Evolutionary conservation across 2,113 vertebrate genomes (phyloP), one percentile per base, ranked within the genome.

Genomic region (Indicator indicator): DNA sequence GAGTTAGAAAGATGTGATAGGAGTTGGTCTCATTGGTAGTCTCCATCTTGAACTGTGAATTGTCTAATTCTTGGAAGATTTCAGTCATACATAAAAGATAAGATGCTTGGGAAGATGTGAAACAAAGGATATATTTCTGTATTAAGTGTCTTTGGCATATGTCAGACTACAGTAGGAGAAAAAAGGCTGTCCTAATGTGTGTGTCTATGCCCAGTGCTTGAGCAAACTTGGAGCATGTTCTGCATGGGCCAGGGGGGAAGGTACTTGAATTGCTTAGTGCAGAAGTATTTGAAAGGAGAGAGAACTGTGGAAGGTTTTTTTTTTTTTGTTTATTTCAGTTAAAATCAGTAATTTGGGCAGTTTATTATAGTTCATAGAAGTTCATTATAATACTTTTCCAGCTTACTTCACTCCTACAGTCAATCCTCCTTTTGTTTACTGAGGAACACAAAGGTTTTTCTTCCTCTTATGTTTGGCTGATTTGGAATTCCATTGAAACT

Each of bases 401-500:
- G 80, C 59, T 85, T 60, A 42, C 16, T 85, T 69, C 12, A 26
- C 5, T 83, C 9, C 27, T 92, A 19, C 24, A 17, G 79, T 86
- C 58, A 75, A 33, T 4, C 3, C 6, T 44, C 54, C 36, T 87
- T 93, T 90, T 86, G n/a, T 86, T 93, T 83, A 55, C 13, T 16
- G 24, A 71, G 26, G 19, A 80, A 88, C 59, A 68, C 1, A 2
- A 83, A 44, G 4, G 7, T 64, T 79, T 69, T 86, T 85, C n/a
- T 67, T 80, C 19, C 9, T 59, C 67, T 85, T 54, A 93, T 86
- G 85, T 72, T 40, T 11, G 55, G 42, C 21, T 81, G 32, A 85
- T 93, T 77, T 38, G 23, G 71, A 93, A 91, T 89, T 83, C 78
- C 48, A 92, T 91, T 96, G 64, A 77, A 89, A 96, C 27, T 59